Base-by-base conservation (phyloP, 2,888 invertebrate genomes). In the Callimorpha dominula region DNA sequence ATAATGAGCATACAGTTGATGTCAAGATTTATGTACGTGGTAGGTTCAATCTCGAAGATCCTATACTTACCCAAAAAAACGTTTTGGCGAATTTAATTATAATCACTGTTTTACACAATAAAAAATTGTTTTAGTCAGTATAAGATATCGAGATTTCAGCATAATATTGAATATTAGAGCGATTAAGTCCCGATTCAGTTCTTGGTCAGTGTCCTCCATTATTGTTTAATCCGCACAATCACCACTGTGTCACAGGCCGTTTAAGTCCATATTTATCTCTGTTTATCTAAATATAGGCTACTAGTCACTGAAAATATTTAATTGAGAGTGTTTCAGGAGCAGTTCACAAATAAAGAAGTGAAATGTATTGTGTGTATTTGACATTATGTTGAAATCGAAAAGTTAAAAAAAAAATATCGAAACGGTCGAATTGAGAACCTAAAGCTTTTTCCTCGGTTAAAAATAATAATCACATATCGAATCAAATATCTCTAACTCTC, bases 11-110 rank as follows among this genome's bases (percentile, higher is more conserved):
- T 20, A 62, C 14, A 17, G 43, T 15, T 65, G n/a, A 65, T 42
- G 71, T 49, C 17, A 66, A 46, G 60, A 66, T 71, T 66, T 71
- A 71, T 65, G 20, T 12, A 9, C 20, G 57, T n/a, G 17, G 65
- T 20, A 42, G 6, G 6, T n/a, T 9, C 5, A 63, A 31, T 50
- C 20, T 52, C 12, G 40, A n/a, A n/a, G n/a, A n/a, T n/a, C n/a
- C n/a, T n/a, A n/a, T n/a, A n/a, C n/a, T n/a, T n/a, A n/a, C n/a
- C n/a, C n/a, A n/a, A n/a, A n/a, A n/a, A n/a, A n/a, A n/a, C n/a
- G n/a, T n/a, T n/a, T n/a, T n/a, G n/a, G n/a, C n/a, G n/a, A n/a
- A n/a, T n/a, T n/a, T n/a, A n/a, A n/a, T n/a, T n/a, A n/a, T n/a
- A n/a, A n/a, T n/a, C n/a, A n/a, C n/a, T n/a, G n/a, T n/a, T n/a